Conservation (phyloP, 2,113 vertebrate genomes). For the Psilopogon haemacephalus region DNA sequence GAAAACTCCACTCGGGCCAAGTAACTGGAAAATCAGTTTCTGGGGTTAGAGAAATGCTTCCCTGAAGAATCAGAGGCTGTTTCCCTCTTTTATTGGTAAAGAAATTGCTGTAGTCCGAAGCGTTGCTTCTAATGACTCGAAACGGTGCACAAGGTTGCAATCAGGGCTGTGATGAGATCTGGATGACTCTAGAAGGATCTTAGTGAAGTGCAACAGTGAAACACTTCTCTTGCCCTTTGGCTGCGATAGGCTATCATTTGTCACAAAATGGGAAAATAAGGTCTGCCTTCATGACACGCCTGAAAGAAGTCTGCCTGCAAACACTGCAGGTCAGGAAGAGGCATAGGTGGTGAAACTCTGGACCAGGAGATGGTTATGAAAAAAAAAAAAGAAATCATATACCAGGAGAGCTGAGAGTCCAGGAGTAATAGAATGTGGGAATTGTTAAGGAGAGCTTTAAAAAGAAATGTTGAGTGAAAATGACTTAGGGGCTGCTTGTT, state of each 20-base stretch:
- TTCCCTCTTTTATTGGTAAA: conserved; percentile 74
- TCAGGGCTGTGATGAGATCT: conserved; percentile 39
- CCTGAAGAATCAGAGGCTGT: conserved; percentile 69
- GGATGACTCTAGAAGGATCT: conserved; percentile 14
- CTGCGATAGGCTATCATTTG: conserved; percentile 57
- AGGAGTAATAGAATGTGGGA: conserved; percentile 23
- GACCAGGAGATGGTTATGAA: conserved; percentile 30
- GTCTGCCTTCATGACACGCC: conserved; percentile 25
- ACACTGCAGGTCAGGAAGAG: conserved; percentile 11
- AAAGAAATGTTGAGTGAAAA: conserved; percentile 43
- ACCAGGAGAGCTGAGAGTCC: conserved; percentile 26
- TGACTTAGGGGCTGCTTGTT: conserved; percentile 15
- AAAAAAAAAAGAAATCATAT: conserved; percentile 36
- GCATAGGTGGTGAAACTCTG: neutral
- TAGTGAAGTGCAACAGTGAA: conserved; percentile 49
- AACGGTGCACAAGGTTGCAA: conserved; percentile 40
- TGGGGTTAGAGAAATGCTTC: conserved; percentile 75
- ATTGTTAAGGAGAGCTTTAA: conserved; percentile 36
- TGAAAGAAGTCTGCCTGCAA: conserved; percentile 28
- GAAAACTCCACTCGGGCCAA: conserved; percentile 73
- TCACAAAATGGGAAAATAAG: conserved; percentile 63
- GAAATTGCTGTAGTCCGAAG: conserved; percentile 61
- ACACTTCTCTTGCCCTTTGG: conserved; percentile 25
- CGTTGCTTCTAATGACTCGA: conserved; percentile 45
- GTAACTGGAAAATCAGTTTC: conserved; percentile 74